Evolutionary conservation across 2,888 invertebrate genomes (phyloP), one percentile per base, ranked within the genome.

Genomic region (Plebejus melissa): DNA sequence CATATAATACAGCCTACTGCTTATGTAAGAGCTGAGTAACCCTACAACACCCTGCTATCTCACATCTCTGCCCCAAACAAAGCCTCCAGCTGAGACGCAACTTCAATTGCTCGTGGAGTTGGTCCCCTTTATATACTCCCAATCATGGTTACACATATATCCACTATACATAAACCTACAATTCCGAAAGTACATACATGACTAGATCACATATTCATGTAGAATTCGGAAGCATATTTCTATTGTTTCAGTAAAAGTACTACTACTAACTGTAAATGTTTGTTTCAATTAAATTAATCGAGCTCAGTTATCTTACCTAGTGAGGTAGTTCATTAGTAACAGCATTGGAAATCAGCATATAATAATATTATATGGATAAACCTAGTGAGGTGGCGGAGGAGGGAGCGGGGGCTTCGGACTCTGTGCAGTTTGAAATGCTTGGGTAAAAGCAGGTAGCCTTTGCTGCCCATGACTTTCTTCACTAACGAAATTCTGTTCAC

Each of bases 181-280:
- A 89, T 91, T 93, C 93, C 93, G 93, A 93, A 91, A 93, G 91
- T 90, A 93, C 93, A 91, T 93, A 93, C 93, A 92, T 86, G 93
- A 93, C 93, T 93, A 93, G 93, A 93, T 93, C 88, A 90, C 88
- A 91, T 93, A 89, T 91, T 92, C 93, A 93, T 93, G 93, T 88
- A 93, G 92, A 91, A 91, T 93, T 93, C 93, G 93, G 93, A 93
- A 93, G 88, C 82, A 90, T 90, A 93, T 92, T 72, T 41, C 50
- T 13, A 4, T 32, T 54, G 16, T 72, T 28, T 72, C 6, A 54
- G 32, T 32, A 72, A 54, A 71, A 72, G 5, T 72, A 72, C 50
- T 72, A 32, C 28, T 32, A 36, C 65, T 65, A 32, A 54, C 50
- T 54, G 50, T 54, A 46, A 50, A 50, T 41, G 65, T 28, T 69